A percentile compares a stretch with the other conserved stretches of the same genome.
phyloP scores from a whole-genome alignment of 2,797 vertebrate species.

The Paramormyrops hopkinsi region DNA sequence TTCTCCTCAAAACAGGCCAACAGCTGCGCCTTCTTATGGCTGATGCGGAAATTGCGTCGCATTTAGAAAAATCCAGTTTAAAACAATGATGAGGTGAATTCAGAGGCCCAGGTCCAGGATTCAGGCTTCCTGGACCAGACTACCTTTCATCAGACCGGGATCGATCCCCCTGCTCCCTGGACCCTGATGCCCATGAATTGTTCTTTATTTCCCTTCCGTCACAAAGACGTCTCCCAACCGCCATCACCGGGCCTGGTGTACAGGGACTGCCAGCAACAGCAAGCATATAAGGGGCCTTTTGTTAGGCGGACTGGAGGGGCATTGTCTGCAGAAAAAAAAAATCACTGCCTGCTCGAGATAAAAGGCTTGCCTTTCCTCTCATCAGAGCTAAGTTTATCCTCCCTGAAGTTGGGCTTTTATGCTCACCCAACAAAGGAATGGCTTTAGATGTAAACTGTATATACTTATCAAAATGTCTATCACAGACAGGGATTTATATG shows the following conservation, averaged over 20 bases:
- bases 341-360: slow-evolving; percentile 58
- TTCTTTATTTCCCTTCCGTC: slow-evolving; percentile 56
- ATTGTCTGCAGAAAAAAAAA: slow-evolving; percentile 48
- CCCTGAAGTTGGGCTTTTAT: slow-evolving; percentile 49
- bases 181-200: slow-evolving; percentile 46
- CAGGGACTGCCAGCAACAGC: slow-evolving; percentile 41
- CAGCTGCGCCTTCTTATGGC: neutral
- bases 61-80: neutral
- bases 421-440: slow-evolving; percentile 45
- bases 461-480: slow-evolving; percentile 50
- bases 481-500: slow-evolving; percentile 33
- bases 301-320: slow-evolving; percentile 47
- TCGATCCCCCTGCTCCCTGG: slow-evolving; percentile 17
- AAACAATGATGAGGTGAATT: neutral
- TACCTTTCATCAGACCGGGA: slow-evolving; percentile 35
- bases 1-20: neutral
- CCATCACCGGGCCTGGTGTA: slow-evolving; percentile 43
- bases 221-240: slow-evolving; percentile 49
- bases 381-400: slow-evolving; percentile 59
- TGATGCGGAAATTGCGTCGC: neutral
- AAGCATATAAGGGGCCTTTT: slow-evolving; percentile 59
- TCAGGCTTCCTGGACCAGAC: slow-evolving; percentile 31
- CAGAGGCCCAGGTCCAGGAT: slow-evolving; percentile 9
- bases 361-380: slow-evolving; percentile 58
- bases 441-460: slow-evolving; percentile 49